A percentile compares a stretch with the other conserved stretches of the same genome.
These are phyloP conservation scores for Formicarius rufipectus DNA, from an alignment of 2,113 vertebrate genomes.

Conservation along the genomic window DNA sequence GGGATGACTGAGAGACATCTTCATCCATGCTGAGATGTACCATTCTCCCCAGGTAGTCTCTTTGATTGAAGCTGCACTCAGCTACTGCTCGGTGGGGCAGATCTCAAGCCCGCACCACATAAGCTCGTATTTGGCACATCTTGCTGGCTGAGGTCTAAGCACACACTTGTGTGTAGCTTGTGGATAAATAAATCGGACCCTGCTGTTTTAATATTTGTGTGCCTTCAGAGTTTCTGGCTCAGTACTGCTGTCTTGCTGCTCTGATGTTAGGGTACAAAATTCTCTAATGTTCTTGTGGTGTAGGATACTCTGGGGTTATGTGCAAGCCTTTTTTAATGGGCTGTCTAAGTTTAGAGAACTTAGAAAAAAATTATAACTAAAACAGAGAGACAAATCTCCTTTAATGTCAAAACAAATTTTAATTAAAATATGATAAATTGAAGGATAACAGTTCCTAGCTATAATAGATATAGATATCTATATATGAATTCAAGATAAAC, in stretches of 20 bases:
- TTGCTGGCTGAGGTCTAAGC: neutral
- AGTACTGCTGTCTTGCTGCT: neutral
- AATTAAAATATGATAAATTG: too few relatives aligned
- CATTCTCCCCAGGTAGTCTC: neutral
- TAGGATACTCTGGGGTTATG: neutral
- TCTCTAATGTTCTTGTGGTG: neutral
- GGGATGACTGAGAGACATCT: neutral
- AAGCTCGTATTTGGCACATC: neutral
- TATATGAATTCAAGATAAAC: too few relatives aligned
- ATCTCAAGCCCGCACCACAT: neutral
- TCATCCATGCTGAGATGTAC: neutral
- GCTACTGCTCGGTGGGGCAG: conserved; percentile 1
- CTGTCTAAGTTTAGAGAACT: too few relatives aligned
- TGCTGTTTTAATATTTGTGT: neutral
- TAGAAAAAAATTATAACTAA: too few relatives aligned
- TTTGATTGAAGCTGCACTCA: neutral
- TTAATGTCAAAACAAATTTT: too few relatives aligned
- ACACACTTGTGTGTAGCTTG: neutral
- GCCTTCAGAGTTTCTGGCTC: neutral
- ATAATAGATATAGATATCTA: too few relatives aligned
- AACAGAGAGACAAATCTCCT: too few relatives aligned
- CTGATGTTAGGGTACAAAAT: neutral
- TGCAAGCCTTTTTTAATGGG: neutral
- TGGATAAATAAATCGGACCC: neutral
- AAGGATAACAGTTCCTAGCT: too few relatives aligned